Conservation (phyloP, 2,888 invertebrate genomes). For the Platycnemis pennipes region DNA sequence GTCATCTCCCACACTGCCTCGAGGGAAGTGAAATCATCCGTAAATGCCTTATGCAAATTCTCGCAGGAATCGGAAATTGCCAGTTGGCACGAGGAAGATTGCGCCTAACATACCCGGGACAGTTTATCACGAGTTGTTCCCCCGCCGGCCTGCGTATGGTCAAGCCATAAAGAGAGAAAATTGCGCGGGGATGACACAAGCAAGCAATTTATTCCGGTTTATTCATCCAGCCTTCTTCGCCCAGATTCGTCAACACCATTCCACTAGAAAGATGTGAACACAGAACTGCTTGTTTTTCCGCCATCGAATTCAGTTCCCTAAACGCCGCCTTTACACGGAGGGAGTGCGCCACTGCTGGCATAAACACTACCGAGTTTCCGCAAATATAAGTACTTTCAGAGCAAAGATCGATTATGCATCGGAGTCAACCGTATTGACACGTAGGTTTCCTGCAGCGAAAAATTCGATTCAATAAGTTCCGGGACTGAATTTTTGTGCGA, state of each 20-base stretch:
- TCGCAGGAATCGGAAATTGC: slow-evolving; percentile 18
- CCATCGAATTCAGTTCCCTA: neutral
- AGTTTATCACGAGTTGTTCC: neutral
- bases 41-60: slow-evolving; percentile 22
- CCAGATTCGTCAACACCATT: neutral
- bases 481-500: too few species aligned
- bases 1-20: neutral
- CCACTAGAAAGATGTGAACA: neutral
- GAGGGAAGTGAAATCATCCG: neutral
- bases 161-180: neutral
- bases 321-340: neutral
- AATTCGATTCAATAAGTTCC: too few species aligned
- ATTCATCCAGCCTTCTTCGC: neutral
- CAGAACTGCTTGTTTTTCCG: neutral
- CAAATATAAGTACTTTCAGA: too few species aligned
- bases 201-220: neutral
- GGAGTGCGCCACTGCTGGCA: neutral
- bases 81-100: slow-evolving; percentile 15
- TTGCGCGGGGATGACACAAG: neutral
- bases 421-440: neutral
- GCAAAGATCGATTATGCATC: neutral
- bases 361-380: neutral
- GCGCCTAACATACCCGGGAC: neutral
- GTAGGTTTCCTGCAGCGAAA: too few species aligned
- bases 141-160: neutral